Conservation (phyloP, 2,797 vertebrate genomes). For the Danionella dracula region DNA sequence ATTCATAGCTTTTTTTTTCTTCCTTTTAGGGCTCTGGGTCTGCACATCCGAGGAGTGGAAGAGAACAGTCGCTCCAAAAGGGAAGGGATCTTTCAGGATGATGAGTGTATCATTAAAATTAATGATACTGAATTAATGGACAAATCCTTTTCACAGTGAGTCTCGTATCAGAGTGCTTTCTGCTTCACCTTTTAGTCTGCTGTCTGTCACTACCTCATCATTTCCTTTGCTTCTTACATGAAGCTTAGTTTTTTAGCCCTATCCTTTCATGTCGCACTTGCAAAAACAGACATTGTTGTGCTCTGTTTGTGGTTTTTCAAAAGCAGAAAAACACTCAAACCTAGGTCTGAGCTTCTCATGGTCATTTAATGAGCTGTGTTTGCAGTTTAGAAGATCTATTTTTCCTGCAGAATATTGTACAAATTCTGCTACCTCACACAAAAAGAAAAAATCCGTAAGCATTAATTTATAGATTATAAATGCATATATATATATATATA, state of each 20-base stretch:
- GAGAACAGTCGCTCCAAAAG: slow-evolving; percentile 86
- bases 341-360: neutral
- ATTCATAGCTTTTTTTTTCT: slow-evolving; percentile 22
- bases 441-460: no score
- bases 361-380: slow-evolving; percentile 21
- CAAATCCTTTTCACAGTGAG: slow-evolving; percentile 94
- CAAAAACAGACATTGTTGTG: slow-evolving; percentile 37
- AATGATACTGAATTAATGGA: slow-evolving; percentile 85
- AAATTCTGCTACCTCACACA: neutral
- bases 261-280: slow-evolving; percentile 32
- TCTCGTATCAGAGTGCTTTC: slow-evolving; percentile 24
- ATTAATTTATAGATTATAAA: no score
- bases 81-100: slow-evolving; percentile 85
- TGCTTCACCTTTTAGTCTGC: neutral
- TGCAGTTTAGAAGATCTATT: neutral
- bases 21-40: slow-evolving; percentile 77
- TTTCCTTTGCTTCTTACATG: neutral
- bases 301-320: slow-evolving; percentile 48
- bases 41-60: slow-evolving; percentile 89
- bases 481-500: no score
- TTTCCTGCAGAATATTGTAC: neutral
- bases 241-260: neutral
- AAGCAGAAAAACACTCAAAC: slow-evolving; percentile 24
- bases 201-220: neutral
- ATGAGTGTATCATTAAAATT: slow-evolving; percentile 93